Percentiles rank a stretch among this genome's conserved stretches.
These are phyloP conservation scores for Heliconius erato DNA, from an alignment of 2,888 invertebrate species.

Conservation along the genomic window DNA sequence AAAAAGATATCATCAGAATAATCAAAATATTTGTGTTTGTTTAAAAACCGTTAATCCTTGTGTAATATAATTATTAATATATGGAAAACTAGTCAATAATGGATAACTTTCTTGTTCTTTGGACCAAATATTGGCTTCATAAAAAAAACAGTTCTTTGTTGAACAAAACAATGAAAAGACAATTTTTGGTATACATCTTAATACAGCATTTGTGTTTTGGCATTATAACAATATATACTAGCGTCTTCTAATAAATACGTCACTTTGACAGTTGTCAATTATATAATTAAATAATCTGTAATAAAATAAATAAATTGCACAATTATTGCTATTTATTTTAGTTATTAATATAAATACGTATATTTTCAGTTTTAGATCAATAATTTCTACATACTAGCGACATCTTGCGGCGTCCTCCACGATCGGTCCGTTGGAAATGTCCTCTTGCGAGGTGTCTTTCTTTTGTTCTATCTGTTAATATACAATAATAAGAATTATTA, in stretches of 20 bases:
- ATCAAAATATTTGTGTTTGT: neutral
- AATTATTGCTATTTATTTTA: conserved; percentile 8
- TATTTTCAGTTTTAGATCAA: neutral
- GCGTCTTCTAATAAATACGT: neutral
- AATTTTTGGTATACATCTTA: neutral
- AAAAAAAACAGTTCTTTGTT: neutral
- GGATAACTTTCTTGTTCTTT: neutral
- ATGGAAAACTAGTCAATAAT: neutral
- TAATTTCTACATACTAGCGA: conserved; percentile 4
- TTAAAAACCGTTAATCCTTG: neutral
- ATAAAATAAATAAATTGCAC: conserved; percentile 12
- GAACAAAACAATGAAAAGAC: too few relatives aligned
- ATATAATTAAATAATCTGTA: neutral
- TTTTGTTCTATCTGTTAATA: conserved; percentile 26
- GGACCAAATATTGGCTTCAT: neutral
- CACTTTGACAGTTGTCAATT: neutral
- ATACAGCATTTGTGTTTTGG: conserved; percentile 5
- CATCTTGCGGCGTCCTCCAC: conserved; percentile 23
- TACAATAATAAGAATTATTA: neutral
- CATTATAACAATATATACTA: conserved; percentile 9
- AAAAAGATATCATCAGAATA: too few relatives aligned
- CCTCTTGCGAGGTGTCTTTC: neutral
- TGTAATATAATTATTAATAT: neutral
- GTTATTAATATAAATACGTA: conserved; percentile 1
- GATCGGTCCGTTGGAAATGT: conserved; percentile 17